phyloP scores from a whole-genome alignment of 2,797 vertebrate species.

The Malacoraja senta region DNA sequence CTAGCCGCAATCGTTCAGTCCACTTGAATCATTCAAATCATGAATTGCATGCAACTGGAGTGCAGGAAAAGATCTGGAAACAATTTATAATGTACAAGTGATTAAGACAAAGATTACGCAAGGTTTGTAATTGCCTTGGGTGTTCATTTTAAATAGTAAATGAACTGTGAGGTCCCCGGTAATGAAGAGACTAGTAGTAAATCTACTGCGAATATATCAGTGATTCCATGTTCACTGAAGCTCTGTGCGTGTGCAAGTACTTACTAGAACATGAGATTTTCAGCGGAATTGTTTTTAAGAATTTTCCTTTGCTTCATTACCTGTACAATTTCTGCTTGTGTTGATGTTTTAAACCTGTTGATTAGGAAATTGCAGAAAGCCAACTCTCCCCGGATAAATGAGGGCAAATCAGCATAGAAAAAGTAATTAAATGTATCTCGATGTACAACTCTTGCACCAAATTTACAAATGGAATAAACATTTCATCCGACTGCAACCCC shows the following conservation, averaged over 20 bases:
- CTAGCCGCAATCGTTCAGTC: neutral
- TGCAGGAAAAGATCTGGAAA: neutral
- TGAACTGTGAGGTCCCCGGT: neutral
- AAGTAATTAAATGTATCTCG: neutral
- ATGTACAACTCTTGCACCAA: too few relatives aligned
- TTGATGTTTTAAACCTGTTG: neutral
- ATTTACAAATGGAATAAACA: neutral
- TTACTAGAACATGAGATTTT: neutral
- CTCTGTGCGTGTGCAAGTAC: neutral
- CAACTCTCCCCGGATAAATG: neutral
- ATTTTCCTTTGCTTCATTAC: neutral
- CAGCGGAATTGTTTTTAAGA: neutral
- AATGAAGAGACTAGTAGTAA: slow-evolving; percentile 13
- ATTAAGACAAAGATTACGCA: neutral
- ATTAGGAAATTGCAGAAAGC: neutral
- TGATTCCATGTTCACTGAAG: neutral
- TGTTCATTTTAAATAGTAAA: neutral
- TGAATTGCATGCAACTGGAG: neutral
- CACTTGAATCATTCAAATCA: slow-evolving; percentile 8
- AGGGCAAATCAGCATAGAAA: neutral
- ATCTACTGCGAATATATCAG: neutral
- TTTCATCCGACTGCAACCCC: neutral
- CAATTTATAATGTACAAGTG: neutral
- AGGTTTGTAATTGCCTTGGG: neutral
- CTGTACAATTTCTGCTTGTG: neutral